Percentiles rank a stretch among this genome's conserved stretches.
phyloP scores from a whole-genome alignment of 1,140 invertebrate species.

The Vollenhovia emeryi region DNA sequence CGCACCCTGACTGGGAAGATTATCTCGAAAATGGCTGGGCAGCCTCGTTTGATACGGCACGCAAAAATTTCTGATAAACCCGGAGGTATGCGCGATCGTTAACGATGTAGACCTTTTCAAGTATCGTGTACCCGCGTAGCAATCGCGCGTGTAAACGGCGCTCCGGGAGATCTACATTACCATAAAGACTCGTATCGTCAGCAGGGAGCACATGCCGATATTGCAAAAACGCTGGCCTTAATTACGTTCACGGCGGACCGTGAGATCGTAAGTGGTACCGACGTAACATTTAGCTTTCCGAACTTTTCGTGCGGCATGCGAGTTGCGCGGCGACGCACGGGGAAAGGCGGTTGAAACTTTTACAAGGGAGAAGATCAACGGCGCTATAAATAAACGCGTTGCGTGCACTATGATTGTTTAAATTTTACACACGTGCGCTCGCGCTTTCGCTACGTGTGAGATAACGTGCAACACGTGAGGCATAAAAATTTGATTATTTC shows the following conservation, averaged over 20 bases:
- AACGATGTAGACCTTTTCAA: constrained; percentile 60
- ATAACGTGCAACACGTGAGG: background rate
- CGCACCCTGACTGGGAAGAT: constrained; percentile 57
- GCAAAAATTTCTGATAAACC: constrained; percentile 73
- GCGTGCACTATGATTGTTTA: background rate
- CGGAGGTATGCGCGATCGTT: constrained; percentile 59
- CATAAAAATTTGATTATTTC: background rate
- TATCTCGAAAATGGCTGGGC: constrained; percentile 64
- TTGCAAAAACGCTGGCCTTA: constrained; percentile 51
- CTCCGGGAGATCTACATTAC: constrained; percentile 45
- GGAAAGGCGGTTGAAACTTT: background rate
- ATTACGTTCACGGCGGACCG: constrained; percentile 41
- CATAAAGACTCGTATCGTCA: constrained; percentile 55
- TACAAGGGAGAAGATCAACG: background rate
- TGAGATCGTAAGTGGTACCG: background rate
- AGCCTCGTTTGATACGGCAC: constrained; percentile 54
- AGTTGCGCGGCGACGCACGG: background rate
- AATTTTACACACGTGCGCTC: background rate
- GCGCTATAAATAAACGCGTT: background rate
- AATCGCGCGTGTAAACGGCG: constrained; percentile 74
- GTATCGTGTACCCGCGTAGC: constrained; percentile 67
- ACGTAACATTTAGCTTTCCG: background rate
- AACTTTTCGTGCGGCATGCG: constrained; percentile 8
- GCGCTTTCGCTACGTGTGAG: background rate
- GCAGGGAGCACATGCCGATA: constrained; percentile 6